These are phyloP conservation scores for Andrena dorsata DNA, from an alignment of 2,888 invertebrate genomes.

Conservation along the genomic window DNA sequence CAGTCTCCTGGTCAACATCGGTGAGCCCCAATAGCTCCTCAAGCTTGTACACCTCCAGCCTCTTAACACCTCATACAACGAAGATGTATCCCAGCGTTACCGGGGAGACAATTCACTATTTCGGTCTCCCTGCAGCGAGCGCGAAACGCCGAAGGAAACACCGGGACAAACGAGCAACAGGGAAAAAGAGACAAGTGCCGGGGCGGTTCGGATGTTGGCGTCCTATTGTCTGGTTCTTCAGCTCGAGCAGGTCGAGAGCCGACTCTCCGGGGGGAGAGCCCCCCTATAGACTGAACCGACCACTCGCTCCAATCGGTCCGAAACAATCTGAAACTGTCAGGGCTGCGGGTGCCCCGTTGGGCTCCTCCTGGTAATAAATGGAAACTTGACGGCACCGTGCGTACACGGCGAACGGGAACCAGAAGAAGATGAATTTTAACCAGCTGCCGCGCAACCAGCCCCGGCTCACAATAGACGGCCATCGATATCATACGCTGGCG, in stretches of 20 bases:
- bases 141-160: background rate
- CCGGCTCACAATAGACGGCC: conserved; percentile 9
- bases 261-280: conserved; percentile 39
- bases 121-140: background rate
- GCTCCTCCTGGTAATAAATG: conserved; percentile 57
- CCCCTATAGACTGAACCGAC: conserved; percentile 54
- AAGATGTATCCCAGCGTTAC: background rate
- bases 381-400: conserved; percentile 50
- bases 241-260: conserved; percentile 59
- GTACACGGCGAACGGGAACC: conserved; percentile 24
- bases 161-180: conserved; percentile 20
- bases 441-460: background rate
- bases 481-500: background rate
- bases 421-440: conserved; percentile 26
- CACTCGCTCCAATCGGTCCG: conserved; percentile 60
- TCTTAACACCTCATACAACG: background rate
- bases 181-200: conserved; percentile 43
- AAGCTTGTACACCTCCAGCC: background rate
- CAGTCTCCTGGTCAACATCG: too few species aligned
- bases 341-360: conserved; percentile 17
- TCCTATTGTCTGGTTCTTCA: conserved; percentile 78
- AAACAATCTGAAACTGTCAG: conserved; percentile 62
- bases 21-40: too few species aligned
- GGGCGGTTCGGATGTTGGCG: conserved; percentile 67
- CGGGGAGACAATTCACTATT: background rate